Conservation (phyloP, 2,113 vertebrate species). For the Esox niger region DNA sequence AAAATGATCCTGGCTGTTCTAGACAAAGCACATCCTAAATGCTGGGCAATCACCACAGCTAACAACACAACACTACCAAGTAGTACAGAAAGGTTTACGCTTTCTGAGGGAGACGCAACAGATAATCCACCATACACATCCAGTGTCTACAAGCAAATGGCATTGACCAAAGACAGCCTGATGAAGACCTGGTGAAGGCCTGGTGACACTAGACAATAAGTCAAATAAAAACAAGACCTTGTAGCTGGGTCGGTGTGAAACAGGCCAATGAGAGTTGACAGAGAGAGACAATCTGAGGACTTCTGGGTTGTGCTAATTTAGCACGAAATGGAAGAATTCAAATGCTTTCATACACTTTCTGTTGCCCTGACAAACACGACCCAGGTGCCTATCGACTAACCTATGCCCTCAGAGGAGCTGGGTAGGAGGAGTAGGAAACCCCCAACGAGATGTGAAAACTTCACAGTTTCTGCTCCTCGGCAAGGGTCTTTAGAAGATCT, state of each 20-base stretch:
- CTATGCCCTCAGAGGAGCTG: not conserved
- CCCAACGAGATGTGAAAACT: conserved; percentile 40
- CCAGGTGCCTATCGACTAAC: not conserved
- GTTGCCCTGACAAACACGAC: no score
- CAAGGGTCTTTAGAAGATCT: conserved; percentile 38
- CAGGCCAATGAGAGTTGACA: no score
- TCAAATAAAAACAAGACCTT: no score
- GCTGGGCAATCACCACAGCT: no score
- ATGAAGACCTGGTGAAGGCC: no score
- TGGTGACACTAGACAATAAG: no score
- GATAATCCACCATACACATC: not conserved
- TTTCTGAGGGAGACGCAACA: not conserved
- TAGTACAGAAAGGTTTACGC: not conserved
- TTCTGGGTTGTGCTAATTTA: not conserved
- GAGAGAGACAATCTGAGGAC: not conserved
- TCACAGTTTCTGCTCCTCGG: conserved; percentile 28
- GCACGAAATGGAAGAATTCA: no score
- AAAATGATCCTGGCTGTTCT: conserved; percentile 5
- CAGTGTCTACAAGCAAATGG: not conserved
- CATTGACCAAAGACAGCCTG: no score
- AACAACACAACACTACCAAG: not conserved
- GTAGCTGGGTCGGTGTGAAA: no score
- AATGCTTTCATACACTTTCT: no score
- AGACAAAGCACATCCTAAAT: not conserved
- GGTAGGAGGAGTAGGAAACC: not conserved